These are phyloP conservation scores for Okamejei kenojei DNA, from an alignment of 2,797 vertebrate genomes.

Conservation along the genomic window DNA sequence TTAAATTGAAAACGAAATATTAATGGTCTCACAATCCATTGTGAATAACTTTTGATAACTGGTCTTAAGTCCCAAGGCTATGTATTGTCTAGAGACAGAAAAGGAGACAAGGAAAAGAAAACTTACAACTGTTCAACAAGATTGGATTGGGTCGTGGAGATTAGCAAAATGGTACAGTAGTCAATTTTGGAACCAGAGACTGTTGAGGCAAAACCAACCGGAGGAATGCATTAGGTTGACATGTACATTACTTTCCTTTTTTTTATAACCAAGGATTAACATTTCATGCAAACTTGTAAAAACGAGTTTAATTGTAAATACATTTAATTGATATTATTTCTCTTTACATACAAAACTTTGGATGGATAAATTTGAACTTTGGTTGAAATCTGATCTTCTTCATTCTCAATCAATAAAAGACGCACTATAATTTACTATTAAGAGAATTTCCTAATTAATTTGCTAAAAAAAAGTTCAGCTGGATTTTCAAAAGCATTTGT, in stretches of 20 bases:
- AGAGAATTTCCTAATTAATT: neutral
- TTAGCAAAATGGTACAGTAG: neutral
- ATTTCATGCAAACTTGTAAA: neutral
- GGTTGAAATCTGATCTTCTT: neutral
- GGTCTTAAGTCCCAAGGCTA: slow-evolving; percentile 14
- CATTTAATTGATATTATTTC: neutral
- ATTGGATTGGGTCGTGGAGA: neutral
- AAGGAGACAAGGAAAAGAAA: neutral
- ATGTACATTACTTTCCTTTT: neutral
- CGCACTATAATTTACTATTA: neutral
- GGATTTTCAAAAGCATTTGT: no score
- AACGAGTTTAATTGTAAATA: neutral
- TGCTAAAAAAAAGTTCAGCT: neutral
- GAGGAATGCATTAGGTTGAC: neutral
- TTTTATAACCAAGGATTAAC: neutral
- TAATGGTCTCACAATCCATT: neutral
- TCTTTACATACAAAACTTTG: neutral
- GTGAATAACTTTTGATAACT: slow-evolving; percentile 11
- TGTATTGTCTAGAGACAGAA: slow-evolving; percentile 27
- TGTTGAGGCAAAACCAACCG: neutral
- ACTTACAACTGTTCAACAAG: neutral
- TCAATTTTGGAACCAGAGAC: neutral
- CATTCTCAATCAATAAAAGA: neutral
- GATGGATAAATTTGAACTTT: neutral
- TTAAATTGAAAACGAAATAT: slow-evolving; percentile 16